Conservation (phyloP, 37 sponge, comb jelly and placozoan genomes). For the Cladorhizidae sp. region DNA sequence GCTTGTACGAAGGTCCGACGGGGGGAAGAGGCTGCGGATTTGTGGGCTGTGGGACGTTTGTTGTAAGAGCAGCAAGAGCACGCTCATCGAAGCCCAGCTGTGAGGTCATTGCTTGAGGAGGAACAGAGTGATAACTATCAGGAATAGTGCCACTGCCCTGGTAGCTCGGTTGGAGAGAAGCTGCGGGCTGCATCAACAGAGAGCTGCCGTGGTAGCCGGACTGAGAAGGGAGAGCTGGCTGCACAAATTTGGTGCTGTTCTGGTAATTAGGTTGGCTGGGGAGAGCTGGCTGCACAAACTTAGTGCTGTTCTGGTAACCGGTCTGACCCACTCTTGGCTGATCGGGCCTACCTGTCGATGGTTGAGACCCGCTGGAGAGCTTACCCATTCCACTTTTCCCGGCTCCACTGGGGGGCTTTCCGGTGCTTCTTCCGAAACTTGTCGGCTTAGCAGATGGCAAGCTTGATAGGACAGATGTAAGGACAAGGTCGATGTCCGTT, state of each 20-base stretch:
- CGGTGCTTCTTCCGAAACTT: background rate
- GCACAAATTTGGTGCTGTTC: background rate
- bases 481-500: conserved; percentile 3
- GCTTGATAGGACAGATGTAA: conserved; percentile 1
- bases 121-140: too few species aligned
- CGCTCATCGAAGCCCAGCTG: too few species aligned
- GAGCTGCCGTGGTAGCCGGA: background rate
- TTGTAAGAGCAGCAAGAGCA: too few species aligned
- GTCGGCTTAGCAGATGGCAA: conserved; percentile 3
- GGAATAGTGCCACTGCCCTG: too few species aligned
- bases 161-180: background rate
- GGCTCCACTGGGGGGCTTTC: background rate
- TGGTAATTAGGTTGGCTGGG: background rate
- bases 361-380: too few species aligned
- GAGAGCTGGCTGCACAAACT: conserved; percentile 4
- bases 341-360: too few species aligned
- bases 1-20: too few species aligned
- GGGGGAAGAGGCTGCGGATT: too few species aligned
- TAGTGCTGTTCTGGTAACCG: background rate
- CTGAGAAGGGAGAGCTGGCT: background rate
- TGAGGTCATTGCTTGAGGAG: too few species aligned
- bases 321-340: background rate
- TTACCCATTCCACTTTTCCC: background rate
- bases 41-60: too few species aligned
- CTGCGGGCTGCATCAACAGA: background rate